phyloP scores from a whole-genome alignment of 2,113 vertebrate genomes.

The Nycticryphes semicollaris region DNA sequence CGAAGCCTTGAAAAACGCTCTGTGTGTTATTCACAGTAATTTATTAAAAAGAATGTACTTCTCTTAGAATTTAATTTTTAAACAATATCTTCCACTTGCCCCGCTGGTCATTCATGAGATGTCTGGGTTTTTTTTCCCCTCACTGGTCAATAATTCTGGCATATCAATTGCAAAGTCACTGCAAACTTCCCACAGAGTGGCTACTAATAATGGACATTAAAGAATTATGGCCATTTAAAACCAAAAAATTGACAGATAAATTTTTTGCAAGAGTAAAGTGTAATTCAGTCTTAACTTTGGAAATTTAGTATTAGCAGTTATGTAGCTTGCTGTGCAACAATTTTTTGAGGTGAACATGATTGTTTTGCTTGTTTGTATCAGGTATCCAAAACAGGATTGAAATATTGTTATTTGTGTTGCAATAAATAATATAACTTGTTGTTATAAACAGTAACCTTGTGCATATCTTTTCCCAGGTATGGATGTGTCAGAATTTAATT shows the following conservation, averaged over 20 bases:
- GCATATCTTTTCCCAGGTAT: conserved; percentile 79
- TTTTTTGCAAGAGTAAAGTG: neutral
- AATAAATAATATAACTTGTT: neutral
- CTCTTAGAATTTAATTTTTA: neutral
- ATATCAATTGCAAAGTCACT: neutral
- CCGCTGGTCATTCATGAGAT: neutral
- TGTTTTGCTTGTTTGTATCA: neutral
- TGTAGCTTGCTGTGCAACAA: neutral
- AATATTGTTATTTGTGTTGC: neutral
- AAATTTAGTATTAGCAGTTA: accelerated
- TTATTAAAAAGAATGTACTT: neutral
- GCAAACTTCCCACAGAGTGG: neutral
- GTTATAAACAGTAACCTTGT: neutral
- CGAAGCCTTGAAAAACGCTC: neutral
- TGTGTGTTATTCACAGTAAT: neutral
- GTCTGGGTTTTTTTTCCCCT: neutral
- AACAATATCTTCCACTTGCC: neutral
- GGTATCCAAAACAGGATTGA: neutral
- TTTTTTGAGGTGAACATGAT: neutral
- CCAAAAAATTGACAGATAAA: neutral
- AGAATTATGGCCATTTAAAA: neutral
- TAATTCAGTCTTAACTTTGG: neutral
- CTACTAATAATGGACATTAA: neutral
- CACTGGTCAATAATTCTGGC: neutral
- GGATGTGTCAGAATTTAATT: conserved; percentile 94